Base-by-base conservation (phyloP, 2,797 vertebrate species). In the Gymnopithys bicolor region DNA sequence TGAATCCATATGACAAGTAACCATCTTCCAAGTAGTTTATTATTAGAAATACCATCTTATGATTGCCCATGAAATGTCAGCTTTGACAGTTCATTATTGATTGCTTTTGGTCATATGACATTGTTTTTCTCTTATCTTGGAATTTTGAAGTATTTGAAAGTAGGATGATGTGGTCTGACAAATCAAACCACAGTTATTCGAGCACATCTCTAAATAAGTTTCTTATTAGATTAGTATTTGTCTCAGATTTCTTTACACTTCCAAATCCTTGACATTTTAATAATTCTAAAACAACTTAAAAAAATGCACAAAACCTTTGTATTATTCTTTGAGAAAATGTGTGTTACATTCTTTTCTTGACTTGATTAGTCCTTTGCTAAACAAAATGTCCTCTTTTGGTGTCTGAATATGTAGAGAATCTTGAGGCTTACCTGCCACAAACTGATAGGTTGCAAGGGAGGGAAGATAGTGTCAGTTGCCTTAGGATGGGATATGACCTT, bases 301-400 rank as follows among this genome's bases (percentile, higher is more conserved):
- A 73, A 55, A 64, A 60, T 24, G 45, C 1, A 2, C 5, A 2
- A 24, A 53, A 45, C 0, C 19, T 21, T 62, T 24, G 1, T 11
- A 53, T 58, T 86, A 58, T 77, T 62, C 8, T 63, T 78, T 63
- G n/a, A 63, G 9, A 81, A 91, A 94, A 73, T 41, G 2, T 53
- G 58, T 73, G 9, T n/a, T 45, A 81, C 55, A 1, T 0, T 30
- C 5, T 62, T 43, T 49, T 32, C 17, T 37, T 70, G 48, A 39
- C 52, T 64, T 71, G 3, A 19, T 69, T 60, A 71, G 7, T 43
- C 18, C 8, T 71, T 78, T 49, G 8, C 15, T 48, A 49, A 60
- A 56, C 2, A 45, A 66, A 78, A 28, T 41, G 1, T 37, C 7
- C 7, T 76, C 3, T 56, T 84, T 33, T 53, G 15, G 2, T 22